Percentiles rank a stretch among this genome's conserved stretches.
Conservation (phyloP, 1,140 invertebrate species). For the Trachymyrmex septentrionalis region DNA sequence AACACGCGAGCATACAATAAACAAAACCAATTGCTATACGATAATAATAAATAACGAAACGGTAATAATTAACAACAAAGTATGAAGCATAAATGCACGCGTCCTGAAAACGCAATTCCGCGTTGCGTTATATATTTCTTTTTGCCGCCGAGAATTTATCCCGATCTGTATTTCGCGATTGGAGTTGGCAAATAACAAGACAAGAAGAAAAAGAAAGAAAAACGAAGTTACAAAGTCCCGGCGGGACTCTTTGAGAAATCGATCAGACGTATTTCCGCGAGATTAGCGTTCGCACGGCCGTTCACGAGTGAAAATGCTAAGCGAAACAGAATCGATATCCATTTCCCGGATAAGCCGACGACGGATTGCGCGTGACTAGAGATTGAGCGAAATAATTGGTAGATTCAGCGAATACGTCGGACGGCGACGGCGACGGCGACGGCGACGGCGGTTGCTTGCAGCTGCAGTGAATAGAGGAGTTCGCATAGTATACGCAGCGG, state of each 20-base stretch:
- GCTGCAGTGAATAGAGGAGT: slow-evolving; percentile 66
- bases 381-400: slow-evolving; percentile 73
- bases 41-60: slow-evolving; percentile 3
- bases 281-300: not conserved
- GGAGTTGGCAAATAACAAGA: not conserved
- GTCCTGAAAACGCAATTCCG: not conserved
- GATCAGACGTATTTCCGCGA: slow-evolving; percentile 26
- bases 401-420: slow-evolving; percentile 69
- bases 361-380: slow-evolving; percentile 53
- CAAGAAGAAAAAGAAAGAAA: not conserved
- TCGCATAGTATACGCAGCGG: slow-evolving; percentile 21
- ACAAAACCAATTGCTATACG: not conserved
- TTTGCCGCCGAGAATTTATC: not conserved
- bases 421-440: slow-evolving; percentile 44
- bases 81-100: not conserved
- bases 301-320: slow-evolving; percentile 20
- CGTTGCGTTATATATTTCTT: not conserved
- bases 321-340: slow-evolving; percentile 6
- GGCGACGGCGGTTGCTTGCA: slow-evolving; percentile 36
- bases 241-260: not conserved
- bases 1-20: slow-evolving; percentile 7
- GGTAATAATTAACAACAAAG: not conserved
- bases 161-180: not conserved
- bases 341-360: slow-evolving; percentile 22
- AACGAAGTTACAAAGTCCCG: not conserved